Evolutionary conservation across 2,113 vertebrate species (phyloP), one percentile per base, ranked within the genome.

Genomic region (Rhynchopsitta pachyrhyncha): DNA sequence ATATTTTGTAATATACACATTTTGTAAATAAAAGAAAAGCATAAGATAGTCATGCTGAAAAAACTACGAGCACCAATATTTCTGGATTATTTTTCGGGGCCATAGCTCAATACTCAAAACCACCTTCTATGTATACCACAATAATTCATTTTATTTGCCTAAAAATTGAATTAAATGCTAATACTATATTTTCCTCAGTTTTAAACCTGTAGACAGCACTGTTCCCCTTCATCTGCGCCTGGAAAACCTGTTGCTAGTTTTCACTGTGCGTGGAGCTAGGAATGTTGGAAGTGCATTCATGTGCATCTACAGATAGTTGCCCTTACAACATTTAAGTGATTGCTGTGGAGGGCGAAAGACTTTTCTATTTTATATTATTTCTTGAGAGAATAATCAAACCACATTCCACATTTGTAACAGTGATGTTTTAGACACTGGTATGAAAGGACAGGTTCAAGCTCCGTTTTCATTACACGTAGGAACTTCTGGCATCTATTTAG

Each of bases 181-280:
- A 79, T 37, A 55, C 5, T 60, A 4, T 4, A 5, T 76, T 47
- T 49, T 75, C 31, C 52, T 85, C n/a, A 5, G 31, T 57, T 82
- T 94, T 67, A 70, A 69, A 59, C 8, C 12, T 18, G 22, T 17
- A 35, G 90, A 62, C 17, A 71, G 67, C 24, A 47, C 19, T 29
- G 22, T 23, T 91, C 39, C 57, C 27, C 39, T 67, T 74, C 73
- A 52, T 29, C 44, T 10, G 7, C 1, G 1, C 17, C 50, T 68
- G 62, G 50, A 75, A 84, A 85, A 82, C 13, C 64, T 68, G 22
- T 50, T 52, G 50, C 68, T 66, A 7, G 35, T 42, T 87, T 84
- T 82, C 39, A 31, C 42, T 46, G 29, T 8, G 55, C 7, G 28
- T 0, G 0, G 44, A 69, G 29, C 33, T n/a, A 62, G 55, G n/a